Base-by-base conservation (phyloP, 2,797 vertebrate genomes). In the Salmo trutta region DNA sequence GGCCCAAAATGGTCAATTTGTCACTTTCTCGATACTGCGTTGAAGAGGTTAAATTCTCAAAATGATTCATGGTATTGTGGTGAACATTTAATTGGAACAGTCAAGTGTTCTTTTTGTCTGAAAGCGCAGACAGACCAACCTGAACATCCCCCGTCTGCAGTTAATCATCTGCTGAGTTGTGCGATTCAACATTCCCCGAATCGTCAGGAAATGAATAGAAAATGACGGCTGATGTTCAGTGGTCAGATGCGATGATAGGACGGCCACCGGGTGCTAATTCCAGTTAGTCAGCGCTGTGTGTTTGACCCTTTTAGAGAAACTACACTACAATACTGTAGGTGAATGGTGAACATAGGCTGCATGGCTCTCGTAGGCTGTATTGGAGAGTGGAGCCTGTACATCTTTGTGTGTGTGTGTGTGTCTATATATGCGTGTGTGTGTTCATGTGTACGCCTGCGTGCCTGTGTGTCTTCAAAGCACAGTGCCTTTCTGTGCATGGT, bases 401-500 rank as follows among this genome's bases (percentile, higher is more conserved):
- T 15, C 14, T 24, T 16, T 67, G 65, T 29, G 8, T 0, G 68
- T 70, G 68, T 53, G 70, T 76, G 3, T 84, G 83, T 24, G 3
- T 36, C 36, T 36, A 36, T 7, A 7, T 7, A 36, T 36, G 36
- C 36, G 36, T 47, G 33, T 70, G 33, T 71, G 33, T 51, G 36
- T 47, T 16, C 33, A 41, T 33, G 41, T 71, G 41, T 47, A 12
- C 41, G 41, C 10, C 41, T 3, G 69, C 10, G 69, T 90, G 83
- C 29, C 15, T 19, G 65, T 33, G 14, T 67, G 27, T 67, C 15
- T 67, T 67, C 69, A 83, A 78, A 83, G 79, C 41, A 79, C 71
- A 73, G 73, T 74, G 76, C 52, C 33, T 68, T 82, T 77, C 81
- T 85, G 81, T 86, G 74, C 79, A 12, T 14, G 3, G 41, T 47